Conservation (phyloP, 2,113 vertebrate genomes). For the Nothoprocta pentlandii region DNA sequence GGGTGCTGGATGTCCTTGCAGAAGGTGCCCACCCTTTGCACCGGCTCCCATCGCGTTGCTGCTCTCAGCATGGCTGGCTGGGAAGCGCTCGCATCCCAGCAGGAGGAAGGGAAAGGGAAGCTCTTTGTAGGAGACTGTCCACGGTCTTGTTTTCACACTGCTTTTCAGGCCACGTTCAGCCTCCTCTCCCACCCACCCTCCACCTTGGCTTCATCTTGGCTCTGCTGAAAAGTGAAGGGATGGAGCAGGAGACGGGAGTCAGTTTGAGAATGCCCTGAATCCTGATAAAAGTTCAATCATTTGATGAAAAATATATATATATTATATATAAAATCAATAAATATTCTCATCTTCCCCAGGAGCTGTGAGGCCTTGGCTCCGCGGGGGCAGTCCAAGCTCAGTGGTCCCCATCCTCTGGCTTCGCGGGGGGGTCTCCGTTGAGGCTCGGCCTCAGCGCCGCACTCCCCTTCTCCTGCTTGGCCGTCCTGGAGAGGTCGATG, state of each 20-base stretch:
- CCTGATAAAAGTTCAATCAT: slow-evolving; percentile 14
- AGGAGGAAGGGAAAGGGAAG: neutral
- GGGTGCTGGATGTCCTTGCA: rapidly evolving
- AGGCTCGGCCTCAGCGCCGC: slow-evolving; percentile 36
- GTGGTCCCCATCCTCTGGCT: slow-evolving; percentile 68
- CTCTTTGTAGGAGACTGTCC: neutral
- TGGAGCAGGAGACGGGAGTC: neutral
- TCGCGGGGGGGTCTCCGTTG: neutral
- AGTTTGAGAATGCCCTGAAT: slow-evolving; percentile 57
- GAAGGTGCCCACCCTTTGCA: neutral
- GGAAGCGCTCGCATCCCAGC: neutral
- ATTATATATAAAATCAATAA: slow-evolving; percentile 28
- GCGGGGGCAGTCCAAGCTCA: slow-evolving; percentile 10
- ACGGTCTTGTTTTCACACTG: rapidly evolving
- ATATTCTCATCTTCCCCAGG: slow-evolving; percentile 26
- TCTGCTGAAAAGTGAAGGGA: slow-evolving; percentile 9
- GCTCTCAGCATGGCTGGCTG: neutral
- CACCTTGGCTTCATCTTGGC: neutral
- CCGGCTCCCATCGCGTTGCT: neutral
- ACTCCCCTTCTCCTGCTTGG: slow-evolving; percentile 81
- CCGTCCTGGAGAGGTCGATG: slow-evolving; percentile 94
- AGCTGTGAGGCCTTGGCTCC: neutral
- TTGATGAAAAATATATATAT: slow-evolving; percentile 3
- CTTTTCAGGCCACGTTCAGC: neutral
- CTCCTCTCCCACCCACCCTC: neutral